Evolutionary conservation across 2,888 invertebrate species (phyloP), one percentile per base, ranked within the genome.

Genomic region (Drosophila buzzatii): DNA sequence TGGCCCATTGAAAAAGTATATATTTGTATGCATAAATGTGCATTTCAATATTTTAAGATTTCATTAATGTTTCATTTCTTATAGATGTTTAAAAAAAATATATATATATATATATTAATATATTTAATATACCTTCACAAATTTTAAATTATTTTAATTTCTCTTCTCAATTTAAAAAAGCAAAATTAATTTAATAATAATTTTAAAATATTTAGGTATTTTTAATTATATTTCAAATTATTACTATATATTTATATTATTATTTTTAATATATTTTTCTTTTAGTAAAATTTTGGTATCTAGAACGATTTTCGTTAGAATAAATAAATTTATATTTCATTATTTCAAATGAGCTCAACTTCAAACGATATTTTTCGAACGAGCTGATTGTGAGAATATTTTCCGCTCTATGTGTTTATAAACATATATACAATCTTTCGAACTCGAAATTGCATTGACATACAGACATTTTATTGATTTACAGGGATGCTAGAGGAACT

Each of bases 381-480:
- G 2, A 8, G n/a, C 35, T 1, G 0, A 1, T 20, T 16, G 10
- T 37, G 18, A 20, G 27, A 23, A 9, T 12, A 6, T 27, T 3
- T 37, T 61, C 44, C n/a, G n/a, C 12, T 37, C 44, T 27, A 2
- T 12, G 7, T 31, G 3, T 4, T 31, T n/a, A 27, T 6, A 31
- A 12, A 37, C 9, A 45, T 31, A 56, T 2, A 44, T 44, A n/a
- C n/a, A 7, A 3, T 12, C 45, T 37, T 58, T 45, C 63, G 63
- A 63, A 31, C 6, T 20, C 12, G 37, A 37, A 27, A n/a, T 44
- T 18, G 9, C 2, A 0, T 14, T 8, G 20, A 35, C 44, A 45
- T 35, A 44, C n/a, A 7, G 18, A 35, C 16, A 14, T 27, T 37
- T 45, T 20, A 63, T 63, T 31, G 63, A 62, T 63, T 45, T 31